Base-by-base conservation (phyloP, 1,140 invertebrate genomes). In the Linepithema humile region DNA sequence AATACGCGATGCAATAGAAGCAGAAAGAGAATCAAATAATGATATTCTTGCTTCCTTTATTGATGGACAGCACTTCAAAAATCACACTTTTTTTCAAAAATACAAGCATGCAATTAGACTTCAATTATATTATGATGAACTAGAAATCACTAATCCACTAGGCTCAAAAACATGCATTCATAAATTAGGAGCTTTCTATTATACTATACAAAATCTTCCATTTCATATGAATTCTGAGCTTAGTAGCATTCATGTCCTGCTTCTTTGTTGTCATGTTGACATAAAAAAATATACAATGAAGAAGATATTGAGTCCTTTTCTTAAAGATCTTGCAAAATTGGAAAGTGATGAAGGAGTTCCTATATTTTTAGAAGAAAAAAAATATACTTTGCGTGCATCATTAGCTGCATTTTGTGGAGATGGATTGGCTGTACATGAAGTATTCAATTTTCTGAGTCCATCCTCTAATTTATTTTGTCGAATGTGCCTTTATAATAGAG, bases 131-230 rank as follows among this genome's bases (percentile, higher is more conserved):
- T 73, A 73, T 26, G 69, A 73, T 57, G 50, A 57, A 73, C 5
- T 72, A 12, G 35, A 72, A 72, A 72, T 55, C 15, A 20, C 20
- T 7, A 72, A 55, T 72, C n/a, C 50, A 53, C 50, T 72, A 50
- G 69, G 45, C 4, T 50, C 29, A 2, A 69, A 69, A 15, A 50
- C 65, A 2, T 3, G 65, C 26, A 55, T 72, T 38, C 32, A 70
- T 6, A 70, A 70, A 50, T 70, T 70, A 70, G 45, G 45, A 70
- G 45, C 35, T 2, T 70, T 70, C 12, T 70, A 67, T 53, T 70
- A 70, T 69, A 69, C 65, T 1, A 69, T 70, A 70, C 67, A 70
- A 10, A 70, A 70, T 70, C 45, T 70, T 70, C 29, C 17, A 17
- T 3, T 1, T 50, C n/a, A 70, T 10, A 50, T 69, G 45, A 53